A percentile compares a stretch with the other conserved stretches of the same genome.
Evolutionary conservation across 2,888 invertebrate genomes (phyloP).

Genomic region (Unio delphinus): DNA sequence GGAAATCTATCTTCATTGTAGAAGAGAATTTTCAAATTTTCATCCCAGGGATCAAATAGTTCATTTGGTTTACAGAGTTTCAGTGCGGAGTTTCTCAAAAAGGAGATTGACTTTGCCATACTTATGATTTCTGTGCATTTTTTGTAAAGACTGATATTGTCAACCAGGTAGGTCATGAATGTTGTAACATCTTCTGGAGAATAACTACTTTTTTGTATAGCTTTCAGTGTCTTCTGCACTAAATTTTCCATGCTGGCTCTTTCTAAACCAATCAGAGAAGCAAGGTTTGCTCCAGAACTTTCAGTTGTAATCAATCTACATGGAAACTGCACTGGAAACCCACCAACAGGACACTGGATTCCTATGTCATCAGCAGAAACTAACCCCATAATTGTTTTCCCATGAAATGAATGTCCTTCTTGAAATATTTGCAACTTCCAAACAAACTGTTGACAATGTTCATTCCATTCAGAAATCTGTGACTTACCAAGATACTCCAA

Average conservation of each 20-base stretch:
- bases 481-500: no score
- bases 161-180: conserved; percentile 7
- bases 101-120: not conserved
- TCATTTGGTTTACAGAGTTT: conserved; percentile 9
- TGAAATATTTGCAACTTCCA: not conserved
- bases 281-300: not conserved
- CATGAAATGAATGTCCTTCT: no score
- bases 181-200: not conserved
- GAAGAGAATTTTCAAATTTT: conserved; percentile 8
- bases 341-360: not conserved
- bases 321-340: conserved; percentile 7
- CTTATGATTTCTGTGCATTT: not conserved
- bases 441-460: not conserved
- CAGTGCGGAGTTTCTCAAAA: not conserved
- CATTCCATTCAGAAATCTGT: not conserved
- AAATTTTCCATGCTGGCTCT: conserved; percentile 3
- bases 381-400: no score
- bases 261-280: not conserved
- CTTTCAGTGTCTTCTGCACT: not conserved
- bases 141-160: not conserved
- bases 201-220: not conserved
- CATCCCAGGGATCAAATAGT: conserved; percentile 19
- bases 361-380: not conserved
- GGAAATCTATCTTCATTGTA: conserved; percentile 14
- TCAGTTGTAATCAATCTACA: not conserved